Conservation (phyloP, 2,797 vertebrate species). For the Labroides dimidiatus region DNA sequence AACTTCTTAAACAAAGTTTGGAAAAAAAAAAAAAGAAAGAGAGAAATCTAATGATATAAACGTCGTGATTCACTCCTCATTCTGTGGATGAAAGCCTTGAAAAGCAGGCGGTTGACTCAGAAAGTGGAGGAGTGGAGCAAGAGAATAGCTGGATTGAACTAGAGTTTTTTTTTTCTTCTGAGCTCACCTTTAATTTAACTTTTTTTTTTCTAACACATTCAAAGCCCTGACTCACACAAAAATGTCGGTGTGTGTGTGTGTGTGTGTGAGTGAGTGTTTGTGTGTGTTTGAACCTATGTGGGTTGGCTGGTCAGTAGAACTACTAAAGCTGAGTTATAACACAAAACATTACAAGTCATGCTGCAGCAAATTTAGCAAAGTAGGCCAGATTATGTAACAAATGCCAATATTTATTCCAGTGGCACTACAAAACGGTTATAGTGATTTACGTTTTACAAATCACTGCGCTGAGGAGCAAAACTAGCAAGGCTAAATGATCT, state of each 20-base stretch:
- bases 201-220: slow-evolving; percentile 54
- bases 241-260: slow-evolving; percentile 29
- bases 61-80: slow-evolving; percentile 70
- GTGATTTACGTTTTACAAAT: slow-evolving; percentile 34
- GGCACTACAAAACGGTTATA: slow-evolving; percentile 16
- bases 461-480: slow-evolving; percentile 22
- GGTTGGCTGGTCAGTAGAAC: slow-evolving; percentile 48
- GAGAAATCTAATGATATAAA: slow-evolving; percentile 66
- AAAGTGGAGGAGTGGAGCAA: slow-evolving; percentile 69
- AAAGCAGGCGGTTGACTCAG: slow-evolving; percentile 76
- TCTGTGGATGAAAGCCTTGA: slow-evolving; percentile 64
- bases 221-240: slow-evolving; percentile 47
- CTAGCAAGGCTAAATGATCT: too few species aligned
- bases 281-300: slow-evolving; percentile 36
- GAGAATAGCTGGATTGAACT: slow-evolving; percentile 59
- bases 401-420: slow-evolving; percentile 42
- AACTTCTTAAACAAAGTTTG: slow-evolving; percentile 82
- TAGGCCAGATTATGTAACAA: slow-evolving; percentile 55
- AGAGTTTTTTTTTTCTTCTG: slow-evolving; percentile 42
- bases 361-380: slow-evolving; percentile 27
- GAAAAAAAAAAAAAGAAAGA: slow-evolving; percentile 44
- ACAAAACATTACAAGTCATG: slow-evolving; percentile 38
- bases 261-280: slow-evolving; percentile 18
- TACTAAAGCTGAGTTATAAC: slow-evolving; percentile 31
- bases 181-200: slow-evolving; percentile 65